phyloP scores from a whole-genome alignment of 2,888 invertebrate genomes.

The Drosophila paucipuncta region DNA sequence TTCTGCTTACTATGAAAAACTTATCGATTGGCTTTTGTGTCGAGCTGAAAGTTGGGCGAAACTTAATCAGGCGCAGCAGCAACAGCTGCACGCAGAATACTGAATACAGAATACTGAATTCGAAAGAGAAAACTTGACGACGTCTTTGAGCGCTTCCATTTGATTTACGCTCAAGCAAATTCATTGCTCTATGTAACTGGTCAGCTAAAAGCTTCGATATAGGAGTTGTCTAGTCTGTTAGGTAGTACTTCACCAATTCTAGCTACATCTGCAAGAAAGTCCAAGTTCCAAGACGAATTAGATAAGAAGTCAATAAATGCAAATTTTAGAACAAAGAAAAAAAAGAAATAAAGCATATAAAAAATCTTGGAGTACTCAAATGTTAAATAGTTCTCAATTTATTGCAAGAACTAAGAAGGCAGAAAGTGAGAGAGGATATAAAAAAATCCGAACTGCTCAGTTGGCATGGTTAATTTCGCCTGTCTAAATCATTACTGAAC shows the following conservation, averaged over 20 bases:
- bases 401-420: neutral
- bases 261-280: neutral
- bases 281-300: neutral
- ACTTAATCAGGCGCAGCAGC: conserved; percentile 69
- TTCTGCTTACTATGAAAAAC: conserved; percentile 31
- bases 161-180: conserved; percentile 39
- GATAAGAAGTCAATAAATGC: too few relatives aligned
- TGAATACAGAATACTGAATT: neutral
- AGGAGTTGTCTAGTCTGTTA: neutral
- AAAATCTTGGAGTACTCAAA: neutral
- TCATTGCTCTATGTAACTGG: conserved; percentile 44
- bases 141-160: conserved; percentile 32
- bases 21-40: conserved; percentile 58
- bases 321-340: neutral
- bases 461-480: neutral
- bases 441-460: neutral
- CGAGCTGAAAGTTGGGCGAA: conserved; percentile 51
- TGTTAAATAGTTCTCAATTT: neutral
- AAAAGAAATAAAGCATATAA: neutral
- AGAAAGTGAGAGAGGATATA: neutral
- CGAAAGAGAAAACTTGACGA: conserved; percentile 24
- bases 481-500: neutral
- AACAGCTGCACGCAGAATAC: conserved; percentile 35
- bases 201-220: conserved; percentile 6
- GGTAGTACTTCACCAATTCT: neutral